Percentiles rank a stretch among this genome's conserved stretches.
Evolutionary conservation across 2,888 invertebrate genomes (phyloP).

Genomic region (Perizoma flavofasciatum): DNA sequence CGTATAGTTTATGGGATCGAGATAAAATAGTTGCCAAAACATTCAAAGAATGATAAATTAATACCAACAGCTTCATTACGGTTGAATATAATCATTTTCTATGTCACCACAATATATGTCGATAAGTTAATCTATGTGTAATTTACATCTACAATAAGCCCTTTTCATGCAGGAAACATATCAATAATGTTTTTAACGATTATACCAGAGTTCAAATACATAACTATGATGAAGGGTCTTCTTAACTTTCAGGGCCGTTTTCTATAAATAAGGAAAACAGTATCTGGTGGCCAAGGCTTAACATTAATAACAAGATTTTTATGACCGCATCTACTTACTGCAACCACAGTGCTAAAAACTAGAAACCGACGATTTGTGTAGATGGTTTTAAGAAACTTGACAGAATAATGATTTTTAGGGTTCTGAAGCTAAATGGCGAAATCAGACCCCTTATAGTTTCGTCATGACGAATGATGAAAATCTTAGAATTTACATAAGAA

Average conservation of each 20-base stretch:
- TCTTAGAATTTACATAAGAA: no score
- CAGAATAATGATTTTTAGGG: background rate
- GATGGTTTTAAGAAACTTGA: no score
- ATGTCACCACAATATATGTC: conserved; percentile 5
- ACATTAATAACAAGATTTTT: conserved; percentile 60
- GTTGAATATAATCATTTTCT: conserved; percentile 1
- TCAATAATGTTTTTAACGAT: conserved; percentile 37
- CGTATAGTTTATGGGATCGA: background rate
- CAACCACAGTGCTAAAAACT: conserved; percentile 37
- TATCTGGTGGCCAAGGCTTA: conserved; percentile 61
- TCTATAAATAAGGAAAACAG: conserved; percentile 69
- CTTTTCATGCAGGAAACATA: conserved; percentile 33
- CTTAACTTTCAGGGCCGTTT: conserved; percentile 57
- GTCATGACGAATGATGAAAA: no score
- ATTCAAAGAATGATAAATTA: conserved; percentile 2
- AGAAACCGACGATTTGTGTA: conserved; percentile 3
- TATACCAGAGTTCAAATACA: conserved; percentile 45
- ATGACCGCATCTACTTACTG: conserved; percentile 41
- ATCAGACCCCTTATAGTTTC: no score
- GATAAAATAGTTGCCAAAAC: conserved; percentile 1
- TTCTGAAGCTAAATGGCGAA: background rate
- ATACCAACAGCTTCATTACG: conserved; percentile 10
- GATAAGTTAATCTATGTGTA: conserved; percentile 13
- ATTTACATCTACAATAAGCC: conserved; percentile 25
- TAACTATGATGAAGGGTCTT: conserved; percentile 55